Conservation (phyloP, 2,888 invertebrate species). For the Hyalella azteca region DNA sequence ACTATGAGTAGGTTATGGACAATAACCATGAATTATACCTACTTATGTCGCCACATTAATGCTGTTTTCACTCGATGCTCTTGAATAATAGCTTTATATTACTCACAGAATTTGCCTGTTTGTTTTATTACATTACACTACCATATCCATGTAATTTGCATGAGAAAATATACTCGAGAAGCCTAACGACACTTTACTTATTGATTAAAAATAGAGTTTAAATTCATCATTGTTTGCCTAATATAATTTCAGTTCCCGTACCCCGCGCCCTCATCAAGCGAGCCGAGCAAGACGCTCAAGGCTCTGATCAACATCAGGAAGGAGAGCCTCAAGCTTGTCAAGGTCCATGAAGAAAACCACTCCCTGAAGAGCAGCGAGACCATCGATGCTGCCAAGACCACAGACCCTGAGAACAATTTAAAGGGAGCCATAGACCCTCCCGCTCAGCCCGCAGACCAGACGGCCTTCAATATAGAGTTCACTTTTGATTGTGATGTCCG, state of each 20-base stretch:
- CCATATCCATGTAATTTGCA: neutral
- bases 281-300: constrained; percentile 95
- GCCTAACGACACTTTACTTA: neutral
- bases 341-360: constrained; percentile 62
- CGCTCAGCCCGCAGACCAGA: constrained; percentile 59
- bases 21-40: too few relatives aligned
- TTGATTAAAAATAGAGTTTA: too few relatives aligned
- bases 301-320: constrained; percentile 95
- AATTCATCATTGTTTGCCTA: too few relatives aligned
- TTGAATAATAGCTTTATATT: too few relatives aligned
- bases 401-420: neutral
- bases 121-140: too few relatives aligned
- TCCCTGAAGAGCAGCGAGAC: constrained; percentile 62
- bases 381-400: constrained; percentile 64
- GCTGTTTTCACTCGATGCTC: too few relatives aligned
- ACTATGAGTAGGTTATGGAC: too few relatives aligned
- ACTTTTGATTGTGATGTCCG: constrained; percentile 94
- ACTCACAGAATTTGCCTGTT: too few relatives aligned
- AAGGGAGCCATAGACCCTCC: constrained; percentile 64
- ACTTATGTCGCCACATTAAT: too few relatives aligned
- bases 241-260: constrained; percentile 83
- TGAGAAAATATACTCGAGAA: neutral
- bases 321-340: constrained; percentile 90
- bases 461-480: constrained; percentile 91
- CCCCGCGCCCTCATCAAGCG: constrained; percentile 93